Evolutionary conservation across 2,888 invertebrate genomes (phyloP).

Genomic region (Dicycla oo): DNA sequence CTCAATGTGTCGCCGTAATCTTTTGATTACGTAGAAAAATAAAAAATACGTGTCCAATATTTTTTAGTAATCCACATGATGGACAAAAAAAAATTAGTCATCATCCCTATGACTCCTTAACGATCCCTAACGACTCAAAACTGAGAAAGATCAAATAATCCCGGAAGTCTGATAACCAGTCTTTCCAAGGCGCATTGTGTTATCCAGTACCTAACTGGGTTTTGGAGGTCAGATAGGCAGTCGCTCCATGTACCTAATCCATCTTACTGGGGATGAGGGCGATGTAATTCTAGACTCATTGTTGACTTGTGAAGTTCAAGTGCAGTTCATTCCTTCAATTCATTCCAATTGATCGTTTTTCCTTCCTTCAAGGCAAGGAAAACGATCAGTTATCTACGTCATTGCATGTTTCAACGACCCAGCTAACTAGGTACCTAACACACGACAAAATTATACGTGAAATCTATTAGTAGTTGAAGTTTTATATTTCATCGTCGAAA

Average conservation of each 20-base stretch:
- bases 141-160: not conserved
- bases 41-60: no score
- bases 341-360: no score
- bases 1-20: no score
- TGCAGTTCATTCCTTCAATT: no score
- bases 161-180: not conserved
- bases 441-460: not conserved
- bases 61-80: no score
- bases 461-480: not conserved
- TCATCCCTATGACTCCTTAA: no score
- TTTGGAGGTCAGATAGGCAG: not conserved
- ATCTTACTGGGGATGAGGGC: not conserved
- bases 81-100: no score
- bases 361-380: not conserved
- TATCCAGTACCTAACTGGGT: not conserved
- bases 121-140: not conserved
- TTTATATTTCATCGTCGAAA: not conserved
- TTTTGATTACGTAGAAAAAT: no score
- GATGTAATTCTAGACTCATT: not conserved
- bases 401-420: not conserved
- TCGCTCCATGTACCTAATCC: no score
- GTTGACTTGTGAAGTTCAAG: not conserved
- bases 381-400: not conserved
- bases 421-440: not conserved
- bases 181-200: not conserved